A percentile compares a stretch with the other conserved stretches of the same genome.
Conservation (phyloP, 2,888 invertebrate genomes). For the Euzophera pinguis region DNA sequence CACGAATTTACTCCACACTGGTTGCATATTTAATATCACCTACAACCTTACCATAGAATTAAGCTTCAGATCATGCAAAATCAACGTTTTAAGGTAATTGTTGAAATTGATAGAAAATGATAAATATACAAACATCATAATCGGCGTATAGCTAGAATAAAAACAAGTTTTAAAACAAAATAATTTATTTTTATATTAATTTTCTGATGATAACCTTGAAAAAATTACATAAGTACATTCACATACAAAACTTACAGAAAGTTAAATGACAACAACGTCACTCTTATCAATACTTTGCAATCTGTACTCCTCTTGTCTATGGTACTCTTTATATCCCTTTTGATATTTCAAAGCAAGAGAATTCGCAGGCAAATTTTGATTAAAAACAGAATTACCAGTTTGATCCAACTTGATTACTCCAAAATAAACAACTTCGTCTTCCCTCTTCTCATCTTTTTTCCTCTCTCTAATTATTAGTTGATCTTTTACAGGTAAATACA, state of each 20-base stretch:
- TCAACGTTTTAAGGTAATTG: too few species aligned
- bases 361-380: conserved; percentile 44
- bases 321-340: conserved; percentile 54
- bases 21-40: too few species aligned
- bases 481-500: conserved; percentile 59
- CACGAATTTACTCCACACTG: too few species aligned
- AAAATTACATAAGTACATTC: too few species aligned
- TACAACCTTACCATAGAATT: too few species aligned
- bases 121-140: too few species aligned
- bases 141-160: too few species aligned
- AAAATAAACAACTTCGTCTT: conserved; percentile 53
- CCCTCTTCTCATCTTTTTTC: conserved; percentile 34
- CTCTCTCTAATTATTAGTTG: conserved; percentile 57
- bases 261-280: conserved; percentile 50
- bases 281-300: conserved; percentile 41
- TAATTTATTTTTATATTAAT: neutral
- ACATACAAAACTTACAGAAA: neutral
- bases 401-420: conserved; percentile 57
- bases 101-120: too few species aligned
- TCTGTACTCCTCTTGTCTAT: conserved; percentile 27
- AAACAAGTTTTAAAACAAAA: neutral
- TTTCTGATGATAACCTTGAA: too few species aligned
- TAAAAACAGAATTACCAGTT: conserved; percentile 53
- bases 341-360: conserved; percentile 68
- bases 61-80: too few species aligned